Evolutionary conservation across 1,140 invertebrate species (phyloP), one percentile per base, ranked within the genome.

Genomic region (Tetragonula clypearis): DNA sequence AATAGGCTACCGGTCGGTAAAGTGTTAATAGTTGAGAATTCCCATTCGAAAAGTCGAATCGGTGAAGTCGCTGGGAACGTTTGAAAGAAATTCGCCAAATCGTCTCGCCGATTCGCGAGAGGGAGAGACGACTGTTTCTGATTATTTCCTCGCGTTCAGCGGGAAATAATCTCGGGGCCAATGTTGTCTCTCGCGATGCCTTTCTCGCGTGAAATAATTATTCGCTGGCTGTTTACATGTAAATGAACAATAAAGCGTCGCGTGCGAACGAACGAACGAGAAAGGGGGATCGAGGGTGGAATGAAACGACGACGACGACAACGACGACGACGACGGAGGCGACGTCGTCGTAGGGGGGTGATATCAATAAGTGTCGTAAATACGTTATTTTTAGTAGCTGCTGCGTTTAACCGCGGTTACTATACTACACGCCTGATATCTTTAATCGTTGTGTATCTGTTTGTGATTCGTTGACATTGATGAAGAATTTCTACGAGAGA

Each of bases 381-480:
- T 90, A 90, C 56, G 88, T 90, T 90, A 90, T 90, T 90, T 90
- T 90, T 90, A 90, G 89, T 90, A 75, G 49, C 49, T 68, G 65
- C 76, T 41, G 84, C 84, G 77, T 30, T 75, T 76, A 84, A 86
- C 84, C 65, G 82, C 66, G 87, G 71, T 78, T 79, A 90, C 76
- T 86, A 75, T 79, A 82, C 76, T 85, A 68, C 26, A 68, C 68
- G 41, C 30, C 14, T 19, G 87, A 89, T 90, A 90, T 84, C 74
- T 87, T 88, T 90, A 90, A 90, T 90, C 81, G 68, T 56, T 15
- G 73, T 69, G 60, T 62, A 73, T n/a, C 62, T 86, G 77, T 90
- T 89, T 88, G 82, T 81, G 62, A 86, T 84, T 65, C 74, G 78
- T 35, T 62, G 87, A 89, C 85, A 88, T 81, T 77, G 87, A 84